A percentile compares a stretch with the other conserved stretches of the same genome.
Conservation (phyloP, 2,797 vertebrate genomes). For the Syngnathus acus region DNA sequence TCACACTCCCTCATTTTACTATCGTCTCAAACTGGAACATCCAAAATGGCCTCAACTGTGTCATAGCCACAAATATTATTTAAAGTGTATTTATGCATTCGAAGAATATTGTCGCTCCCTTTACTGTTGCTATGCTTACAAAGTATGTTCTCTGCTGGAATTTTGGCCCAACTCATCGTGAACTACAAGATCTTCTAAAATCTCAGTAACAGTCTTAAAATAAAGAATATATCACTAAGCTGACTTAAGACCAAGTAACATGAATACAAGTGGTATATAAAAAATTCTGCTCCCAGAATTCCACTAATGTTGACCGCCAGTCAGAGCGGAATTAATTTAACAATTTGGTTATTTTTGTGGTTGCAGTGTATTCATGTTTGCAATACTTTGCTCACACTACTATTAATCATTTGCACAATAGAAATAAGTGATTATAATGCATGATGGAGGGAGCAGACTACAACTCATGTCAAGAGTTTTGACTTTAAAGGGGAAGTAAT, state of each 20-base stretch:
- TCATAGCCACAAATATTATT: background rate
- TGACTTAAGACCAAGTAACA: background rate
- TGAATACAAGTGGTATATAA: background rate
- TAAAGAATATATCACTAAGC: background rate
- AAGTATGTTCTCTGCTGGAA: background rate
- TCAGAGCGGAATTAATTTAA: background rate
- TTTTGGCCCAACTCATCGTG: background rate
- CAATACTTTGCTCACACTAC: background rate
- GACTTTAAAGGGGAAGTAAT: conserved; percentile 24
- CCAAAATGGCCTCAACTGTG: background rate
- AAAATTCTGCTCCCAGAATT: background rate
- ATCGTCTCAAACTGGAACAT: background rate
- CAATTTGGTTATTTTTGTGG: background rate
- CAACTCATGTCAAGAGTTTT: conserved; percentile 20
- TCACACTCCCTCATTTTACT: background rate
- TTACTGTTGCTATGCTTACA: background rate
- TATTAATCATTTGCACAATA: background rate
- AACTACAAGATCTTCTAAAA: background rate
- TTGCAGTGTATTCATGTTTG: background rate
- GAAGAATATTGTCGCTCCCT: background rate
- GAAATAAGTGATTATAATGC: background rate
- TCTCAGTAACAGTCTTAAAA: background rate
- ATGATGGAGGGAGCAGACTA: background rate
- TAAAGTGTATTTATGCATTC: background rate
- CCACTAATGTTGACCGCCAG: background rate